These are phyloP conservation scores for Anguilla japonica DNA, from an alignment of 2,113 vertebrate species.

Conservation along the genomic window DNA sequence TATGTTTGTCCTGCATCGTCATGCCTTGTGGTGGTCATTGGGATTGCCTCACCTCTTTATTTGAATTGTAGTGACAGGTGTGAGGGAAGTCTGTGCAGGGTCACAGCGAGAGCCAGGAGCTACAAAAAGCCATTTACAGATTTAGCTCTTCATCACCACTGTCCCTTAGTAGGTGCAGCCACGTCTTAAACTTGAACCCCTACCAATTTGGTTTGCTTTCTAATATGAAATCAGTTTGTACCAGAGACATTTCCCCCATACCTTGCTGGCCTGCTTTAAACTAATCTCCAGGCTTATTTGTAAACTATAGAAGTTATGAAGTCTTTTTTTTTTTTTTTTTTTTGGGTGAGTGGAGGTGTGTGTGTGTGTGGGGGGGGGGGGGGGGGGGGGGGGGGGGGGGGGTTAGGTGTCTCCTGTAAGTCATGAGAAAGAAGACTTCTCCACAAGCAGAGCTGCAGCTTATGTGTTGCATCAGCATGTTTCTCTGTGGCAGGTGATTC, in stretches of 20 bases:
- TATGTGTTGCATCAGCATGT: constrained; percentile 17
- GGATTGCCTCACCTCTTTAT: neutral
- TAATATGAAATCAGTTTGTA: neutral
- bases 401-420: neutral
- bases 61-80: neutral
- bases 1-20: no score
- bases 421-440: neutral
- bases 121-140: neutral
- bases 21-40: neutral
- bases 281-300: no score
- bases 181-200: neutral
- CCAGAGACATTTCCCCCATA: neutral
- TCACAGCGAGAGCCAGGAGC: neutral
- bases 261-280: neutral
- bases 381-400: no score
- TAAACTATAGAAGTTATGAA: no score
- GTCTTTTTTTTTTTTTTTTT: no score
- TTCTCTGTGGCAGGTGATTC: constrained; percentile 11
- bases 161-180: neutral
- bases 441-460: neutral
- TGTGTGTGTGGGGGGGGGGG: no score
- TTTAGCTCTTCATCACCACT: neutral
- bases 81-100: neutral
- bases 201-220: neutral
- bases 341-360: no score